A percentile compares a stretch with the other conserved stretches of the same genome.
Evolutionary conservation across 2,888 invertebrate genomes (phyloP).

Genomic region (Hydrotaea diabolus): DNA sequence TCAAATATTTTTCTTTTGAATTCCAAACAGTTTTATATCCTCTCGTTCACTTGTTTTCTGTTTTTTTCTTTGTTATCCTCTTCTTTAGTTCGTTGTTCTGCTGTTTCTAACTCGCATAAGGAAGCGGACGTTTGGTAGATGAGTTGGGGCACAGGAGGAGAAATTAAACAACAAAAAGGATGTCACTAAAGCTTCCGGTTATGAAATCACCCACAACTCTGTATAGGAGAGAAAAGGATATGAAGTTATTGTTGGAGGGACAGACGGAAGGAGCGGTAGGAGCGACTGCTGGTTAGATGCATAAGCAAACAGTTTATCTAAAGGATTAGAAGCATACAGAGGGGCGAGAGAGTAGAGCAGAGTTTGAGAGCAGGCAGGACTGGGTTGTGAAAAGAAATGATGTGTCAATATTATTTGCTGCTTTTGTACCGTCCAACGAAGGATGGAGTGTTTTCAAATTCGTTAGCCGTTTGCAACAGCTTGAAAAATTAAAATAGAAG

Average conservation of each 20-base stretch:
- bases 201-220: slow-evolving; percentile 32
- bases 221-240: too few relatives aligned
- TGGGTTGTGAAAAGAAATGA: slow-evolving; percentile 42
- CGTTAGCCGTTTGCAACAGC: too few relatives aligned
- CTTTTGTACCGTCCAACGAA: too few relatives aligned
- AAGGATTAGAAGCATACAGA: slow-evolving; percentile 47
- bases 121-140: neutral
- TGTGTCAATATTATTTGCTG: slow-evolving; percentile 61
- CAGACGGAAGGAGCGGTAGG: neutral
- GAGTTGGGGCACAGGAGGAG: slow-evolving; percentile 27
- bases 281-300: neutral
- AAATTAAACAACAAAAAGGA: slow-evolving; percentile 58
- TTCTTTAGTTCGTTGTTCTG: slow-evolving; percentile 19
- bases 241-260: too few relatives aligned
- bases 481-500: too few relatives aligned
- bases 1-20: slow-evolving; percentile 66
- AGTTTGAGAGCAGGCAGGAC: neutral
- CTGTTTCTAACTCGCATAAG: neutral
- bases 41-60: neutral
- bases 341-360: slow-evolving; percentile 5
- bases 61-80: neutral
- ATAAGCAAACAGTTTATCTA: slow-evolving; percentile 62
- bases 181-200: slow-evolving; percentile 67
- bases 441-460: slow-evolving; percentile 29
- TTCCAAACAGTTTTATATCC: slow-evolving; percentile 57